Evolutionary conservation across 2,113 vertebrate genomes (phyloP).

Genomic region (Pelvicachromis taeniatus): DNA sequence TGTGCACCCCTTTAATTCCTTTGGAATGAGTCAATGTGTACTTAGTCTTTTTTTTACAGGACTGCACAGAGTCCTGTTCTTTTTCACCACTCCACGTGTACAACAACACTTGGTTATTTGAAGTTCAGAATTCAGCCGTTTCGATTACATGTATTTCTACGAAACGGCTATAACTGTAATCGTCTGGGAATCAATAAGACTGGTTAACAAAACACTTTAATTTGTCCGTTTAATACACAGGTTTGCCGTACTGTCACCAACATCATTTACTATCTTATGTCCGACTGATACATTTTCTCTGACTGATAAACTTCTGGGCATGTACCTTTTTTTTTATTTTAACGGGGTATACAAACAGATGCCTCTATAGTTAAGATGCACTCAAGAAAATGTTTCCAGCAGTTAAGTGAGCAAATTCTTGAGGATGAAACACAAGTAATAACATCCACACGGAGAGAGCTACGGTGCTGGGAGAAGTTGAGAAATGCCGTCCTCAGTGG

Average conservation of each 20-base stretch:
- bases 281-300: background rate
- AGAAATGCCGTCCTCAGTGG: background rate
- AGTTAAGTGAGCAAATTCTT: background rate
- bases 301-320: slow-evolving; percentile 36
- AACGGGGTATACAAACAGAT: background rate
- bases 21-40: background rate
- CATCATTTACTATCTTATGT: slow-evolving; percentile 22
- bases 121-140: background rate
- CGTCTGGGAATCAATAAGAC: background rate
- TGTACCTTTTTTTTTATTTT: background rate
- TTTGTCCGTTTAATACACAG: background rate
- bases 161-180: background rate
- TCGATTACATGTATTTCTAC: background rate
- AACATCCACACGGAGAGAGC: background rate
- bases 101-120: background rate
- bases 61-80: background rate
- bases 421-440: background rate
- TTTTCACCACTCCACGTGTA: background rate
- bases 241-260: background rate
- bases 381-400: background rate
- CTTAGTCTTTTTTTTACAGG: too few species aligned
- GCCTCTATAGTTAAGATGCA: background rate
- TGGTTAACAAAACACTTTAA: background rate
- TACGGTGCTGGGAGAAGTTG: background rate
- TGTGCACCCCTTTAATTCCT: background rate